Percentiles rank a stretch among this genome's conserved stretches.
Evolutionary conservation across 2,797 vertebrate species (phyloP).

Genomic region (Melanitta fusca): DNA sequence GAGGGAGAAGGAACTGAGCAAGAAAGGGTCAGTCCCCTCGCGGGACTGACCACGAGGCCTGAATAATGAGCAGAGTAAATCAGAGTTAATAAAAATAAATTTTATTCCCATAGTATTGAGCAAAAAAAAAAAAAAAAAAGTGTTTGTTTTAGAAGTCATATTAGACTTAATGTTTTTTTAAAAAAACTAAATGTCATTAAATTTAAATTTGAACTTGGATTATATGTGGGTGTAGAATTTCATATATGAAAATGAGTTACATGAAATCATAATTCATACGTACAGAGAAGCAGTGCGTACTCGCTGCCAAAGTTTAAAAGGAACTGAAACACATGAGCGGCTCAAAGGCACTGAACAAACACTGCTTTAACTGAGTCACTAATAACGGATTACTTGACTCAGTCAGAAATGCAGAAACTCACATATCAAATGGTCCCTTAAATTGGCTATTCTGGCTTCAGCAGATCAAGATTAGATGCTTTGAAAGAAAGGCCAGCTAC

Average conservation of each 20-base stretch:
- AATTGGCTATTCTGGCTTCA: neutral
- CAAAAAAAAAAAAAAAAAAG: neutral
- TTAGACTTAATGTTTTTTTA: neutral
- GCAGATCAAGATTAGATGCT: neutral
- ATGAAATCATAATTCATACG: constrained; percentile 25
- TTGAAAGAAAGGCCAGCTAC: neutral
- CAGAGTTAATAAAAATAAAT: neutral
- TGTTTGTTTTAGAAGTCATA: constrained; percentile 18
- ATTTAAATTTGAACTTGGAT: constrained; percentile 8
- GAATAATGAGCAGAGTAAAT: neutral
- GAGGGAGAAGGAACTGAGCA: neutral
- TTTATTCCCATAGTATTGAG: neutral
- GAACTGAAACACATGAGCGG: neutral
- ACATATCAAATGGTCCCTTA: neutral
- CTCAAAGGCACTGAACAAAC: constrained; percentile 38
- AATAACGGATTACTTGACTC: constrained; percentile 41
- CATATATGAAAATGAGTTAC: neutral
- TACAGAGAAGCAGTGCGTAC: neutral
- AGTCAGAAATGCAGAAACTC: constrained; percentile 18
- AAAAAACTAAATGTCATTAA: neutral
- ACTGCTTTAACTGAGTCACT: constrained; percentile 31
- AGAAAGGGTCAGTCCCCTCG: neutral
- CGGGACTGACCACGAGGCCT: neutral
- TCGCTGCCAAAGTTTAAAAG: constrained; percentile 42
- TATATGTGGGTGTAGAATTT: constrained; percentile 19